Evolutionary conservation across 2,888 invertebrate genomes (phyloP).

Genomic region (Latheticus oryzae): DNA sequence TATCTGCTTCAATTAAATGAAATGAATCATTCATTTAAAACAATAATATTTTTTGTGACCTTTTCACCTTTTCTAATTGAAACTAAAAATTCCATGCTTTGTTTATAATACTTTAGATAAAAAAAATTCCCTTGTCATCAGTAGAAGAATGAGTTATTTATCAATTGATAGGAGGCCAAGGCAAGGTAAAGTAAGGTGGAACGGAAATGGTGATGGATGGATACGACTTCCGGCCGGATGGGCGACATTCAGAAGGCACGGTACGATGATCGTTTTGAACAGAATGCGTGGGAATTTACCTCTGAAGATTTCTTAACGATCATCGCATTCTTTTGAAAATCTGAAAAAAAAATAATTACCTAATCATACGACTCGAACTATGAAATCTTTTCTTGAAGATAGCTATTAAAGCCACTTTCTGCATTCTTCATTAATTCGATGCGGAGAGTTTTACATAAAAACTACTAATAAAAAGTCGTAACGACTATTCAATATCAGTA

Average conservation of each 20-base stretch:
- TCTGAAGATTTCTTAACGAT: conserved; percentile 22
- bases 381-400: neutral
- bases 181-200: conserved; percentile 52
- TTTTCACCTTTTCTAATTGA: conserved; percentile 43
- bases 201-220: conserved; percentile 55
- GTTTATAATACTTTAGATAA: no score
- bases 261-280: conserved; percentile 31
- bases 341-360: conserved; percentile 30
- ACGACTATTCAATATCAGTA: no score
- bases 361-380: conserved; percentile 10
- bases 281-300: conserved; percentile 35
- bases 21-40: conserved; percentile 36
- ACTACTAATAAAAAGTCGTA: neutral
- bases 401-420: conserved; percentile 6
- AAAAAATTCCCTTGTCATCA: neutral
- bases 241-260: conserved; percentile 38
- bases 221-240: conserved; percentile 54
- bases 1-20: conserved; percentile 26
- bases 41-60: conserved; percentile 24
- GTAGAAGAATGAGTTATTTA: conserved; percentile 17
- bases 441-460: conserved; percentile 4
- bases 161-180: conserved; percentile 46
- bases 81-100: no score
- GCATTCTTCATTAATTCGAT: conserved; percentile 6
- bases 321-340: conserved; percentile 15